phyloP scores from a whole-genome alignment of 30 jellyfish, hydroid and myxozoan species.

The Clytia hemisphaerica region DNA sequence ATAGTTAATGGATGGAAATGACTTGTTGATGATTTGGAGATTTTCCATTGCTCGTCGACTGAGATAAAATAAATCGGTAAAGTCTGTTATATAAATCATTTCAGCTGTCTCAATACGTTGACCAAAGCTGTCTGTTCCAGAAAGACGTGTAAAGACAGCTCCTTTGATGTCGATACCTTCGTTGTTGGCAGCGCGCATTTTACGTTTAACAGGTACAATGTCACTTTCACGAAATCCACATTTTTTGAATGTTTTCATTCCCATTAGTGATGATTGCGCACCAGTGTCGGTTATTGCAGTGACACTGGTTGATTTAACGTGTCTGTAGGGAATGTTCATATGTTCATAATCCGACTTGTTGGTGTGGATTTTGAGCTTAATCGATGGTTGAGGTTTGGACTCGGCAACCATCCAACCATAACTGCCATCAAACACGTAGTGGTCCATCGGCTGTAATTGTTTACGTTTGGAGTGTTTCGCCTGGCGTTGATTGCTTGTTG shows the following conservation, averaged over 20 bases:
- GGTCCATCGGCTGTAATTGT: too few species aligned
- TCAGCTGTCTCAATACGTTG: neutral
- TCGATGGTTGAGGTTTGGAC: neutral
- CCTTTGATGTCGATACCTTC: constrained; percentile 19
- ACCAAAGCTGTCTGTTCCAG: constrained; percentile 1
- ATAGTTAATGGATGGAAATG: neutral
- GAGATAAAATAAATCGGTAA: constrained; percentile 13
- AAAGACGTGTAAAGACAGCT: constrained; percentile 12
- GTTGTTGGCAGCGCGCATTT: constrained; percentile 10
- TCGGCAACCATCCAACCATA: constrained; percentile 12
- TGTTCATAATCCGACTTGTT: constrained; percentile 8
- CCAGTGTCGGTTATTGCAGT: constrained; percentile 18
- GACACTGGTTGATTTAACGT: neutral
- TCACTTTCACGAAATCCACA: constrained; percentile 4
- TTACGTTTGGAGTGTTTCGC: too few species aligned
- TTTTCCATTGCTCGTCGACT: constrained; percentile 18
- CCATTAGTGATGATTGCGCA: constrained; percentile 7
- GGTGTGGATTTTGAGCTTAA: neutral
- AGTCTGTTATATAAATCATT: constrained; percentile 4
- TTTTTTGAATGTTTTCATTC: neutral
- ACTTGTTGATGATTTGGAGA: neutral
- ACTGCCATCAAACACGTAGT: constrained; percentile 11
- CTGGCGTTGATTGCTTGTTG: too few species aligned
- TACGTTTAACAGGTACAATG: constrained; percentile 2
- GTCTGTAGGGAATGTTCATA: neutral